These are phyloP conservation scores for Delichon dasypus DNA, from an alignment of 2,797 vertebrate genomes.

Conservation along the genomic window DNA sequence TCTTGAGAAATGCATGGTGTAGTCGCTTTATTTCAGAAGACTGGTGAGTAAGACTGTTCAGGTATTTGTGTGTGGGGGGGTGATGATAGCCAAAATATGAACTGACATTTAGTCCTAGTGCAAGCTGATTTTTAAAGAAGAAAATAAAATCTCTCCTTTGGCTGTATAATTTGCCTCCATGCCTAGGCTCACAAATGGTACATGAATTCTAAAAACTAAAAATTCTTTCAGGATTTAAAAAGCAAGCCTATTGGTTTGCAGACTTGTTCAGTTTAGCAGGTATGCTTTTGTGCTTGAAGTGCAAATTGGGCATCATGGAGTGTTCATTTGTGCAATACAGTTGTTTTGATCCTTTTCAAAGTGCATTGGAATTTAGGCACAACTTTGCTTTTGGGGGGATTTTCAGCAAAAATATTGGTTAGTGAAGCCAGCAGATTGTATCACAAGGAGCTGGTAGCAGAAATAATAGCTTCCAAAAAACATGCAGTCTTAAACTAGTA, in stretches of 20 bases:
- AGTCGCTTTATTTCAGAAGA: background rate
- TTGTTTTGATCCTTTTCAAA: background rate
- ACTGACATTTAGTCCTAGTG: background rate
- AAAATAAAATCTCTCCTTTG: background rate
- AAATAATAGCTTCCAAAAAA: background rate
- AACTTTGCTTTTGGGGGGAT: background rate
- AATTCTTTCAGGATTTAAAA: background rate
- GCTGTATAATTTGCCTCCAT: background rate
- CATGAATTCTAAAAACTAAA: background rate
- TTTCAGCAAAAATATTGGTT: background rate
- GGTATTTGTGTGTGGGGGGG: background rate
- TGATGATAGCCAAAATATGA: background rate
- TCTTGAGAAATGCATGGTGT: background rate
- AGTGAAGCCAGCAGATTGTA: background rate
- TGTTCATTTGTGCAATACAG: background rate
- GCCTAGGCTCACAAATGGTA: background rate
- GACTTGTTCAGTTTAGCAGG: background rate
- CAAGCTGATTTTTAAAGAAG: background rate
- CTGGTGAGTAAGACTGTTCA: background rate
- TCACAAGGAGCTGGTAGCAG: background rate
- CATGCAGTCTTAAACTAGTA: background rate
- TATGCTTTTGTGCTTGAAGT: background rate
- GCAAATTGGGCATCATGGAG: background rate
- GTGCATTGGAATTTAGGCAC: background rate
- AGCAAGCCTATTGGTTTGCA: background rate